Percentiles rank a stretch among this genome's conserved stretches.
Conservation (phyloP, 2,797 vertebrate genomes). For the Cyclopterus lumpus region DNA sequence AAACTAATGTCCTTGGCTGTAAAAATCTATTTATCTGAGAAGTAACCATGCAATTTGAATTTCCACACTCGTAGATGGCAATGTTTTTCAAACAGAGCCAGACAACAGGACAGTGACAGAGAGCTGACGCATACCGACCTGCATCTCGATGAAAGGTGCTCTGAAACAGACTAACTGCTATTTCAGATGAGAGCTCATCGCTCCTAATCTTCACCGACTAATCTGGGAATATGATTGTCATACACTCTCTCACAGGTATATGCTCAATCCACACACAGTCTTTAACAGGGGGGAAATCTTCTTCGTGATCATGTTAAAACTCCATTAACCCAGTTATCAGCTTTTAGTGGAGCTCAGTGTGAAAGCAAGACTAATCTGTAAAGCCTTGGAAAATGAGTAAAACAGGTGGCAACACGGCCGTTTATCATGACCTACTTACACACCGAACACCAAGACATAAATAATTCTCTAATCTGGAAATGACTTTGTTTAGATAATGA, state of each 20-base stretch:
- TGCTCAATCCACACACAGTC: constrained; percentile 15
- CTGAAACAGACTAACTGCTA: constrained; percentile 24
- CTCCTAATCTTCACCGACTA: constrained; percentile 54
- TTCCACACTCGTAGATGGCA: neutral
- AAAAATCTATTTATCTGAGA: neutral
- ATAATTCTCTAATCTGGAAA: constrained; percentile 22
- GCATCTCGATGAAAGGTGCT: constrained; percentile 11
- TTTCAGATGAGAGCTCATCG: constrained; percentile 35
- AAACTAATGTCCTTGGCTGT: constrained; percentile 31
- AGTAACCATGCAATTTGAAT: constrained; percentile 14
- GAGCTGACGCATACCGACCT: constrained; percentile 12
- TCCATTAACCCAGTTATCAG: constrained; percentile 44
- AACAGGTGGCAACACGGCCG: neutral
- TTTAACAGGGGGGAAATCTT: constrained; percentile 39
- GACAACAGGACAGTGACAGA: constrained; percentile 16
- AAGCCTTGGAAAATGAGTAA: constrained; percentile 15
- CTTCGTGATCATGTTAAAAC: constrained; percentile 27
- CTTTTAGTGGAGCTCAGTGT: constrained; percentile 1
- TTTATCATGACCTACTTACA: constrained; percentile 14
- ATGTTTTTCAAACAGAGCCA: constrained; percentile 3
- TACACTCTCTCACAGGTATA: constrained; percentile 48
- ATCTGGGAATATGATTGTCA: constrained; percentile 54
- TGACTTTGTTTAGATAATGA: constrained; percentile 28
- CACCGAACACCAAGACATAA: constrained; percentile 3
- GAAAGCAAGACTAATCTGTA: neutral